Evolutionary conservation across 2,113 vertebrate genomes (phyloP).

Genomic region (Vimba vimba): DNA sequence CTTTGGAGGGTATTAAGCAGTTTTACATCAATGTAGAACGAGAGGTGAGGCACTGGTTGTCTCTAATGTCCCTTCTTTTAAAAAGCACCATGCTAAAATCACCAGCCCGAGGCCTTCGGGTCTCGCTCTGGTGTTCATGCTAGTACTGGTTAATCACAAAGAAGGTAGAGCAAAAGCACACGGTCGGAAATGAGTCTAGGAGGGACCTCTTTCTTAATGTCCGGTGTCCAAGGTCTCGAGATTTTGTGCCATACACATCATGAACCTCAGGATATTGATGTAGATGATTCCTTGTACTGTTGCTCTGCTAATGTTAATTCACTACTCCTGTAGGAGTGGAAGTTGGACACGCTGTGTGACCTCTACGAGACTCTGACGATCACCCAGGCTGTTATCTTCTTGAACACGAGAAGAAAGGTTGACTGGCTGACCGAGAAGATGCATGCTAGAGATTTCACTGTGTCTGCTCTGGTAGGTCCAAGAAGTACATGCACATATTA

Average conservation of each 20-base stretch:
- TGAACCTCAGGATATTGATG: not conserved
- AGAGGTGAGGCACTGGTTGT: conserved; percentile 80
- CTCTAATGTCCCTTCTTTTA: conserved; percentile 66
- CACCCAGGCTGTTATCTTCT: conserved; percentile 98
- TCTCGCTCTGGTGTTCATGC: conserved; percentile 71
- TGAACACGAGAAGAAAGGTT: conserved; percentile 98
- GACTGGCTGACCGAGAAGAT: conserved; percentile 99
- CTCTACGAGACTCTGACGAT: conserved; percentile 97
- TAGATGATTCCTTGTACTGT: not conserved
- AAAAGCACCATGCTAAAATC: conserved; percentile 79
- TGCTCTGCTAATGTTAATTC: not conserved
- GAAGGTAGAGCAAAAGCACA: conserved; percentile 74
- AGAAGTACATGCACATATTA: not conserved
- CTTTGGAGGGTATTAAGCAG: conserved; percentile 98
- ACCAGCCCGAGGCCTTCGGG: conserved; percentile 61
- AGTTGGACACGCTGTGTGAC: conserved; percentile 96
- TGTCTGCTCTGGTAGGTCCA: conserved; percentile 91
- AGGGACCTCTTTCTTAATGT: conserved; percentile 83
- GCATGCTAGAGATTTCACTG: conserved; percentile 96
- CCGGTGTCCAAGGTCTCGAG: conserved; percentile 72
- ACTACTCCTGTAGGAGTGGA: conserved; percentile 86
- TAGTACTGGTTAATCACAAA: conserved; percentile 73
- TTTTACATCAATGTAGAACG: conserved; percentile 99
- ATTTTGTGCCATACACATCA: conserved; percentile 68
- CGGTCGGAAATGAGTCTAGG: conserved; percentile 68